A percentile compares a stretch with the other conserved stretches of the same genome.
Evolutionary conservation across 2,797 vertebrate species (phyloP).

Genomic region (Sitta carolinensis): DNA sequence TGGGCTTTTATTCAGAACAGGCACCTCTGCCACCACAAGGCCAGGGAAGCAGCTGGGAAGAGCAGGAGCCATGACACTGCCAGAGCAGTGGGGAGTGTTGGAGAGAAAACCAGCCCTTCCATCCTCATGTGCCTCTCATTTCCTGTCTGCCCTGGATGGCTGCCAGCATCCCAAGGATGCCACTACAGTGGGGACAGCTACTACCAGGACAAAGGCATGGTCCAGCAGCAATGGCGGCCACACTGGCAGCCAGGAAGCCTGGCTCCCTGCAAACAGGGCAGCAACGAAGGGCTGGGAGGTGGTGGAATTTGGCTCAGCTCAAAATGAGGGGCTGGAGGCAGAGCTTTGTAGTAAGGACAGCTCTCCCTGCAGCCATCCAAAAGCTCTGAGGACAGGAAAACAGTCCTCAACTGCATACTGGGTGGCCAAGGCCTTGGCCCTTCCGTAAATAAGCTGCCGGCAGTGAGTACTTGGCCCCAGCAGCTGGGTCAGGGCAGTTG

Average conservation of each 20-base stretch:
- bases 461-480: background rate
- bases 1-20: background rate
- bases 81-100: background rate
- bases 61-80: background rate
- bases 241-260: background rate
- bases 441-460: background rate
- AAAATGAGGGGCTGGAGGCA: background rate
- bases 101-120: background rate
- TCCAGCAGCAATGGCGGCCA: rapidly evolving
- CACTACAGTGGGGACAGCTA: background rate
- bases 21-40: background rate
- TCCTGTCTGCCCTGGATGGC: rapidly evolving
- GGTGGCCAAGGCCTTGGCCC: background rate
- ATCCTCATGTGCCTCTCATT: background rate
- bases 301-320: background rate
- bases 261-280: background rate
- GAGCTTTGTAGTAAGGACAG: rapidly evolving
- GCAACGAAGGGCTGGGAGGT: rapidly evolving
- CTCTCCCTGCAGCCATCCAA: background rate
- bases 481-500: background rate
- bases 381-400: background rate
- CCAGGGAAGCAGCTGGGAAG: background rate
- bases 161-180: background rate
- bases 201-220: background rate
- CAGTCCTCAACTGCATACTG: rapidly evolving